These are phyloP conservation scores for Xenopus laevis DNA, from an alignment of 2,113 vertebrate species.

Conservation along the genomic window DNA sequence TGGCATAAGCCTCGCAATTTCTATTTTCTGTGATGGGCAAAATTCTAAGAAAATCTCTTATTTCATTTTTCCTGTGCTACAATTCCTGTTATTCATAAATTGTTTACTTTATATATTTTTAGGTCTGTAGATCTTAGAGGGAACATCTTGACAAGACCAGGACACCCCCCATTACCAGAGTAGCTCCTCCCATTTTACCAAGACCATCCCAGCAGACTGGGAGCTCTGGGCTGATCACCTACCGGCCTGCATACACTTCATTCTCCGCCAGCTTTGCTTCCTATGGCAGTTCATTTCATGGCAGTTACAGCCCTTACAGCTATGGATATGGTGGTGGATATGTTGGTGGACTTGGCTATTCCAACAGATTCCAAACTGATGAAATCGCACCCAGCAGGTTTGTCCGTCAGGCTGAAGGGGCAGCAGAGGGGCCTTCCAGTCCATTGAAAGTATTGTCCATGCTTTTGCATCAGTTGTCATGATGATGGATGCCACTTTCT, in stretches of 20 bases:
- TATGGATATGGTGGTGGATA: conserved; percentile 70
- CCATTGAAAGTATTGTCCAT: conserved; percentile 95
- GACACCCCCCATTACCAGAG: conserved; percentile 77
- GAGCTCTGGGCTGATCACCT: conserved; percentile 59
- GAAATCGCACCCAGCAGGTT: conserved; percentile 85
- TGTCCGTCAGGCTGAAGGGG: conserved; percentile 96
- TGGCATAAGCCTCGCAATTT: too few species aligned
- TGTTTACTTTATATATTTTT: conserved; percentile 25
- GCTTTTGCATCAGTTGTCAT: conserved; percentile 93
- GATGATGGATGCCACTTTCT: conserved; percentile 98
- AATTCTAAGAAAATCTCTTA: too few species aligned
- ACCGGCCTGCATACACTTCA: conserved; percentile 79
- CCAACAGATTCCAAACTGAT: conserved; percentile 75
- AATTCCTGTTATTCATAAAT: neutral
- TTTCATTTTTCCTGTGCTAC: too few species aligned
- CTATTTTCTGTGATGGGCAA: too few species aligned
- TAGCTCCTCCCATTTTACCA: conserved; percentile 82
- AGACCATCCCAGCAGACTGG: conserved; percentile 76
- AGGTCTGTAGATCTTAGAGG: conserved; percentile 80
- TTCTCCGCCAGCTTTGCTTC: conserved; percentile 79
- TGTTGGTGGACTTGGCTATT: conserved; percentile 76
- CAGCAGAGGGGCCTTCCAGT: conserved; percentile 94
- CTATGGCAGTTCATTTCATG: conserved; percentile 78
- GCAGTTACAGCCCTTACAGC: conserved; percentile 76
- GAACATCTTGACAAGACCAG: conserved; percentile 61